Percentiles rank a stretch among this genome's conserved stretches.
These are phyloP conservation scores for Embiotoca jacksoni DNA, from an alignment of 2,113 vertebrate genomes.

Conservation along the genomic window DNA sequence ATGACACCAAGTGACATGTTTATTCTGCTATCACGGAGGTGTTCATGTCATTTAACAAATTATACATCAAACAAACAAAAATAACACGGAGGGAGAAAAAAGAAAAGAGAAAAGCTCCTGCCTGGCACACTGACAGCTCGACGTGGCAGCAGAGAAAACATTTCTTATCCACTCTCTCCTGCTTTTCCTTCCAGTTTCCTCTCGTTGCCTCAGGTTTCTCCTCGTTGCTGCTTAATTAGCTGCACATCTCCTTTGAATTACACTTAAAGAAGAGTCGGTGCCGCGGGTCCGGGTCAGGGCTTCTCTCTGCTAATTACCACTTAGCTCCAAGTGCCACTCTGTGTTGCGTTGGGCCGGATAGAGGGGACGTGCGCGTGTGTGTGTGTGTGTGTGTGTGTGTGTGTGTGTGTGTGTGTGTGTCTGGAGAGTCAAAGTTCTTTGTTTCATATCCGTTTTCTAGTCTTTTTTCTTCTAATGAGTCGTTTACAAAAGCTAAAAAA, in stretches of 20 bases:
- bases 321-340: conserved; percentile 82
- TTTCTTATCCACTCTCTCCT: too few relatives aligned
- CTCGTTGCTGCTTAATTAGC: too few relatives aligned
- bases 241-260: conserved; percentile 61
- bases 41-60: conserved; percentile 16
- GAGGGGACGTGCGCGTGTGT: conserved; percentile 68
- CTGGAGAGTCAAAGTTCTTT: too few relatives aligned
- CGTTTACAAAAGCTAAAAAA: too few relatives aligned
- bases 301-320: conserved; percentile 76
- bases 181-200: too few relatives aligned
- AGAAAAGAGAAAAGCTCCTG: background rate
- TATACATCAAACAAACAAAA: background rate
- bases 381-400: conserved; percentile 15
- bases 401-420: conserved; percentile 21
- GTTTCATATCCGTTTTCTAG: background rate
- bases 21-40: background rate
- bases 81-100: background rate
- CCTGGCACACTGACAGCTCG: background rate
- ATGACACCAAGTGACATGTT: background rate
- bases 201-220: too few relatives aligned
- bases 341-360: conserved; percentile 63
- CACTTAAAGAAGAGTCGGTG: conserved; percentile 64
- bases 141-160: too few relatives aligned
- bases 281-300: conserved; percentile 43
- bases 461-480: too few relatives aligned